These are phyloP conservation scores for Pleuronectes platessa DNA, from an alignment of 2,113 vertebrate genomes.

Conservation along the genomic window DNA sequence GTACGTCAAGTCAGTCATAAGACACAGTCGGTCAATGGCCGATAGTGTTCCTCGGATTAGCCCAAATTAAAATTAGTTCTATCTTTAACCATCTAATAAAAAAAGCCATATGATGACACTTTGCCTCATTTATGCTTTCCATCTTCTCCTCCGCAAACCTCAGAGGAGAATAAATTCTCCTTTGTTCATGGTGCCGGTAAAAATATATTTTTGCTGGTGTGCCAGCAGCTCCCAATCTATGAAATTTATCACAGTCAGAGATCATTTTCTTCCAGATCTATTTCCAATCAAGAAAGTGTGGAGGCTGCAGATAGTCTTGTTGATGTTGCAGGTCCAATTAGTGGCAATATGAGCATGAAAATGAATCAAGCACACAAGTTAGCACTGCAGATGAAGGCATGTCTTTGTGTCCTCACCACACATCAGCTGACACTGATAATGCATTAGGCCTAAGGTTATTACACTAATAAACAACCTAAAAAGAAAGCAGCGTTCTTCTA, in stretches of 20 bases:
- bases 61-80: conserved; percentile 81
- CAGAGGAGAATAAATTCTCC: conserved; percentile 54
- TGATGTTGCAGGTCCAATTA: conserved; percentile 51
- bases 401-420: conserved; percentile 53
- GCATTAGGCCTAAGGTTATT: conserved; percentile 49
- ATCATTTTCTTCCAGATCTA: conserved; percentile 33
- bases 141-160: conserved; percentile 37
- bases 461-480: conserved; percentile 48
- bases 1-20: conserved; percentile 81
- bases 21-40: conserved; percentile 75
- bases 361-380: conserved; percentile 69
- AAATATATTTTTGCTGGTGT: conserved; percentile 35
- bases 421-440: conserved; percentile 70
- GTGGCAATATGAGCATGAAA: conserved; percentile 57
- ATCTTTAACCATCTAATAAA: conserved; percentile 76
- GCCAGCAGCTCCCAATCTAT: conserved; percentile 34
- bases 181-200: conserved; percentile 51
- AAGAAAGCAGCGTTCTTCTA: conserved; percentile 10
- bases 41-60: conserved; percentile 79
- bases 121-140: conserved; percentile 46
- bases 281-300: conserved; percentile 57
- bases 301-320: conserved; percentile 38
- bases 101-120: conserved; percentile 76
- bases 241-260: conserved; percentile 50
- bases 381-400: conserved; percentile 58